These are phyloP conservation scores for Lasioglossum morio DNA, from an alignment of 2,888 invertebrate species.

Conservation along the genomic window DNA sequence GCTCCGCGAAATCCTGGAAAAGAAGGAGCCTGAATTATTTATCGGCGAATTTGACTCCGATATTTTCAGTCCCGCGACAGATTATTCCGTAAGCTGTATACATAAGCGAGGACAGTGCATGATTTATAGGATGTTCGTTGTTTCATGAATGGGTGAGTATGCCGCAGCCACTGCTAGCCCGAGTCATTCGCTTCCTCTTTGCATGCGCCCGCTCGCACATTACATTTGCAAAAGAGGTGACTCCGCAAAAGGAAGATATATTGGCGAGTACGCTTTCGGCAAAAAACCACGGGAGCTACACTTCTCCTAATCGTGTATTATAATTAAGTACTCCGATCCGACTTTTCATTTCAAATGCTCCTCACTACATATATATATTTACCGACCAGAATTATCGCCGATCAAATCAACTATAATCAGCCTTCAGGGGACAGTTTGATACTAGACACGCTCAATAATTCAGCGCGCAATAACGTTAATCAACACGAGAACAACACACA, in stretches of 20 bases:
- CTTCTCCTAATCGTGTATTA: background rate
- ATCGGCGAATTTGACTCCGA: conserved; percentile 49
- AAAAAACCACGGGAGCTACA: background rate
- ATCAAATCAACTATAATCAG: background rate
- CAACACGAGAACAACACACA: background rate
- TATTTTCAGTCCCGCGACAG: conserved; percentile 34
- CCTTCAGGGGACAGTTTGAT: background rate
- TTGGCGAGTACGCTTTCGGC: background rate
- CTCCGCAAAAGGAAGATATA: conserved; percentile 28
- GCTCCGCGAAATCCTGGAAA: conserved; percentile 15
- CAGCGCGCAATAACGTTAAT: background rate
- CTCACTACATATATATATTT: background rate
- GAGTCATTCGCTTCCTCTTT: conserved; percentile 37
- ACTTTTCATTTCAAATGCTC: background rate
- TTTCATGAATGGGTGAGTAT: conserved; percentile 50
- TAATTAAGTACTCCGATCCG: background rate
- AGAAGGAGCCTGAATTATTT: conserved; percentile 54
- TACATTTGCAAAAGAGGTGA: conserved; percentile 31
- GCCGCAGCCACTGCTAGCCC: conserved; percentile 14
- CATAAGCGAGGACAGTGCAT: conserved; percentile 24
- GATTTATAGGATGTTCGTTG: conserved; percentile 51
- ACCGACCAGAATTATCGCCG: background rate
- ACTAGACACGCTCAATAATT: background rate
- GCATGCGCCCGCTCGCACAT: conserved; percentile 29
- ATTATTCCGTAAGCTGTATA: conserved; percentile 52